Conservation (phyloP, 2,888 invertebrate species). For the Eupsilia transversa region DNA sequence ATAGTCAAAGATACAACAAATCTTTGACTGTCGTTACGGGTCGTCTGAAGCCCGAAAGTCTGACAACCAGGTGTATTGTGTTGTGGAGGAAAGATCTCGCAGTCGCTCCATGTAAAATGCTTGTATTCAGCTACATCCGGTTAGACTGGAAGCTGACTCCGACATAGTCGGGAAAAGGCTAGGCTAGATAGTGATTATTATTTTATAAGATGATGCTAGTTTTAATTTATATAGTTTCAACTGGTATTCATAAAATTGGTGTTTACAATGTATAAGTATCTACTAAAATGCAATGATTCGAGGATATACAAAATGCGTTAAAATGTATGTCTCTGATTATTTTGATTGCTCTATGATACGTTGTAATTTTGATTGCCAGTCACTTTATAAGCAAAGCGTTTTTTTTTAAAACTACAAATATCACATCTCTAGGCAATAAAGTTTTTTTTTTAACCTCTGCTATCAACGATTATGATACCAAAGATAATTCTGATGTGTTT, state of each 20-base stretch:
- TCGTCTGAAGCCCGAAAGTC: too few relatives aligned
- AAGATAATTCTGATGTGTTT: not conserved
- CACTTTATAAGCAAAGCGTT: constrained; percentile 14
- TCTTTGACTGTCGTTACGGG: too few relatives aligned
- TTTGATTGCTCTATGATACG: constrained; percentile 8
- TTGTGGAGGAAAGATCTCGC: too few relatives aligned
- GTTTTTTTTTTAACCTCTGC: not conserved
- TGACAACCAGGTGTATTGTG: too few relatives aligned
- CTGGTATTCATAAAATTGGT: constrained; percentile 11
- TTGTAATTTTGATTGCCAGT: constrained; percentile 18
- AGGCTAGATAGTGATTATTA: not conserved
- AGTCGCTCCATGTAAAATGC: too few relatives aligned
- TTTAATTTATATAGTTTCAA: constrained; percentile 3
- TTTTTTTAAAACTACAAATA: constrained; percentile 16
- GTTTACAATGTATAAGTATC: constrained; percentile 17
- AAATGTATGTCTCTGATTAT: constrained; percentile 28
- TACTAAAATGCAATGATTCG: constrained; percentile 40
- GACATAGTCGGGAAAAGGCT: too few relatives aligned
- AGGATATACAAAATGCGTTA: constrained; percentile 37
- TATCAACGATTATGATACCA: not conserved
- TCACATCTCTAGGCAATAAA: constrained; percentile 11
- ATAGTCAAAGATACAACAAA: too few relatives aligned
- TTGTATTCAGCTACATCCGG: too few relatives aligned
- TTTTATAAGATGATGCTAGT: not conserved
- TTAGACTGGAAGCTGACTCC: too few relatives aligned